Conservation (phyloP, 2,797 vertebrate species). For the Neomorphus geoffroyi region DNA sequence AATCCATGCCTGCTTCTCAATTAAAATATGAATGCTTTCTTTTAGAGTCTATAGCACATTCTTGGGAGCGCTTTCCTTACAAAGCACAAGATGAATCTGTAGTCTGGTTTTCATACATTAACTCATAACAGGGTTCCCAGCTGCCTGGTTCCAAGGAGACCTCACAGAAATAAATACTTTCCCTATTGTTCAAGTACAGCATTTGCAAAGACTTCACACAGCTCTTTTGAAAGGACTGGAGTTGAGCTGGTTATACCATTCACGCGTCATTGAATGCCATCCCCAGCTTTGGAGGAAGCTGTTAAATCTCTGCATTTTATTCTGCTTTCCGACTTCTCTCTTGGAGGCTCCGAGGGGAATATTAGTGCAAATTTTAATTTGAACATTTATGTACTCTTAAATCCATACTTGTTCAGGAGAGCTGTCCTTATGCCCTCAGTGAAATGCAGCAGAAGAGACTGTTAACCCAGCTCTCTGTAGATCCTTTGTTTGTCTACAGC, state of each 20-base stretch:
- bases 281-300: not conserved
- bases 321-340: not conserved
- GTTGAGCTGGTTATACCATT: slow-evolving; percentile 24
- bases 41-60: slow-evolving; percentile 11
- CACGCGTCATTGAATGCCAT: not conserved
- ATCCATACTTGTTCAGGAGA: not conserved
- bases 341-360: not conserved
- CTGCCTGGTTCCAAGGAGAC: slow-evolving; percentile 57
- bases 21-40: slow-evolving; percentile 60
- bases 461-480: not conserved
- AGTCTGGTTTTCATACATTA: slow-evolving; percentile 38
- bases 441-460: not conserved
- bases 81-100: slow-evolving; percentile 37
- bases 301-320: not conserved
- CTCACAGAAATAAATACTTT: slow-evolving; percentile 53
- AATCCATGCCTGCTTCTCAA: not conserved
- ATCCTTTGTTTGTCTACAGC: not conserved
- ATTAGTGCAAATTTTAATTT: not conserved
- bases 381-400: not conserved
- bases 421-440: not conserved
- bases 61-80: not conserved
- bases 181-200: slow-evolving; percentile 33
- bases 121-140: slow-evolving; percentile 46
- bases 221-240: slow-evolving; percentile 11
- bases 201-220: slow-evolving; percentile 13